These are phyloP conservation scores for Mionectes macconnelli DNA, from an alignment of 2,113 vertebrate species.

Conservation along the genomic window DNA sequence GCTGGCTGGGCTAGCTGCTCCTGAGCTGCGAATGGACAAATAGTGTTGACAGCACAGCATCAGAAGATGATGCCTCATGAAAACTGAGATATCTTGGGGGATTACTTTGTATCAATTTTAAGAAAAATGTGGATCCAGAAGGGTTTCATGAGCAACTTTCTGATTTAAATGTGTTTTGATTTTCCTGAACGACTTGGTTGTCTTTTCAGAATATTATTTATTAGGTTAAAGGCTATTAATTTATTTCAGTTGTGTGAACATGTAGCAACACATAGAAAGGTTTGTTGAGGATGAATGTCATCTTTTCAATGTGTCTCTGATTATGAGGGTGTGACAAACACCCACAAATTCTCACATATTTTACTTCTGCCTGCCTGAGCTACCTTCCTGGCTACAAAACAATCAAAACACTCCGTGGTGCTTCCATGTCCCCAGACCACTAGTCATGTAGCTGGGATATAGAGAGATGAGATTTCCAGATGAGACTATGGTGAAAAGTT, in stretches of 20 bases:
- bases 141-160: background rate
- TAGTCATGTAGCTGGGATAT: background rate
- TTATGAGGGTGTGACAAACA: background rate
- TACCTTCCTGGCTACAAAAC: background rate
- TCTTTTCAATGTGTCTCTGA: background rate
- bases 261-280: background rate
- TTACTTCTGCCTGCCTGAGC: background rate
- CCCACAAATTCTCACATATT: background rate
- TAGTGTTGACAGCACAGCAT: background rate
- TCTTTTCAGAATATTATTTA: background rate
- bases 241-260: background rate
- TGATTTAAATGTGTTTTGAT: background rate
- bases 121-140: rapidly evolving
- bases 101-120: background rate
- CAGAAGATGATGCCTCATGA: background rate
- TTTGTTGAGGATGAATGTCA: background rate
- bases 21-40: background rate
- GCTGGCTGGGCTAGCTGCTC: rapidly evolving
- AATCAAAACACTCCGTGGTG: background rate
- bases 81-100: background rate
- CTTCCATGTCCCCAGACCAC: background rate
- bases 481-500: background rate
- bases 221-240: background rate
- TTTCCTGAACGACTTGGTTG: background rate
- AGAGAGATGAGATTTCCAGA: background rate